Evolutionary conservation across 30 jellyfish, hydroid and myxozoan species (phyloP).

Genomic region (Chrysaora quinquecirrha): DNA sequence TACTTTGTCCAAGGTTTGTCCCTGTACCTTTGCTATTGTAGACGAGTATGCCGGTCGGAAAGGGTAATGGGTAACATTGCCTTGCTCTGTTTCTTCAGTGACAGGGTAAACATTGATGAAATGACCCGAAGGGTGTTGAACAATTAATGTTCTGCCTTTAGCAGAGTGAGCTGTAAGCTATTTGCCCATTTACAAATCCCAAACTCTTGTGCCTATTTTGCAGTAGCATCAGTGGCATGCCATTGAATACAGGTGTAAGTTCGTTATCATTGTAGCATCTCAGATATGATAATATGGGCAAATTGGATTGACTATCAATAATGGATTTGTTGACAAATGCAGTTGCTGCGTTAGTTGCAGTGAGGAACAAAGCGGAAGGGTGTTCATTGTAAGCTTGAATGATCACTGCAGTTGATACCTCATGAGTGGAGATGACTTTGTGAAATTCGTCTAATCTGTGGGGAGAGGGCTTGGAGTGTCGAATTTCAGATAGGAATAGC

Average conservation of each 20-base stretch:
- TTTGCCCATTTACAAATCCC: conserved; percentile 26
- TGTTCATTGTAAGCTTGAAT: background rate
- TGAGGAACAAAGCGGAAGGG: background rate
- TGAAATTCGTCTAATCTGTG: background rate
- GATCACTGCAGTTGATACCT: background rate
- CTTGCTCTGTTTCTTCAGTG: background rate
- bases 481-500: background rate
- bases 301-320: background rate
- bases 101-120: background rate
- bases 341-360: conserved; percentile 8
- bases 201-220: background rate
- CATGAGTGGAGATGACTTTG: background rate
- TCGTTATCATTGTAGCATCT: background rate
- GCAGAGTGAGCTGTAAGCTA: background rate
- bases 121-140: background rate
- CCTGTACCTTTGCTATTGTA: background rate
- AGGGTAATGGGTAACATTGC: background rate
- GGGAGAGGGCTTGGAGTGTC: background rate
- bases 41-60: background rate
- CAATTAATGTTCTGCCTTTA: background rate
- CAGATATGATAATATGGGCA: background rate
- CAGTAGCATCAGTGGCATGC: background rate
- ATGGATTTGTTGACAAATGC: background rate
- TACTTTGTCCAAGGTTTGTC: background rate
- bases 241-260: background rate